A percentile compares a stretch with the other conserved stretches of the same genome.
These are phyloP conservation scores for Leptinotarsa undecemlineata DNA, from an alignment of 1,140 invertebrate genomes.

Conservation along the genomic window DNA sequence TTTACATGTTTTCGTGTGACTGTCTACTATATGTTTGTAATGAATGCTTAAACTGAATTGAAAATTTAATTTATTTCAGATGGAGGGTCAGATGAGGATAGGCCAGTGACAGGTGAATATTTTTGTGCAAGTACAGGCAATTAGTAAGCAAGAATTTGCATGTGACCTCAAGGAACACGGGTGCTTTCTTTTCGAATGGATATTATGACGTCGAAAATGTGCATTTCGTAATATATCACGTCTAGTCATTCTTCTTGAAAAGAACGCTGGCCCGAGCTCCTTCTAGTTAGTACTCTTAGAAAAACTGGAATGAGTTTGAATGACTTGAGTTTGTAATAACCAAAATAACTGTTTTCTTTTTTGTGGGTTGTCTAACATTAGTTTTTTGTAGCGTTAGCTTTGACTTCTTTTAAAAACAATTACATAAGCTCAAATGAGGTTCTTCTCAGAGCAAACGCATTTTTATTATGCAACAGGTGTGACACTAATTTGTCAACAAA, in stretches of 20 bases:
- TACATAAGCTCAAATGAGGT: too few relatives aligned
- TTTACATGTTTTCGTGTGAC: conserved; percentile 4
- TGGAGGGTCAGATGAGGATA: conserved; percentile 43
- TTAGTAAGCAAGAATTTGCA: conserved; percentile 1
- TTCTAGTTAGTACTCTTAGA: neutral
- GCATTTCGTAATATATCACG: neutral
- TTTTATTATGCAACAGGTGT: too few relatives aligned
- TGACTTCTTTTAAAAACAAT: too few relatives aligned
- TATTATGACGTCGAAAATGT: neutral
- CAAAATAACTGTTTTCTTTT: too few relatives aligned
- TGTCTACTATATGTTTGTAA: conserved; percentile 5
- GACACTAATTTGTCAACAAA: too few relatives aligned
- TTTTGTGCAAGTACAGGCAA: neutral
- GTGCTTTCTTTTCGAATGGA: neutral
- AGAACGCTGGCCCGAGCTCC: neutral
- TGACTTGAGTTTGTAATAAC: neutral
- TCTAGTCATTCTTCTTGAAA: neutral
- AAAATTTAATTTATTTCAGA: conserved; percentile 36
- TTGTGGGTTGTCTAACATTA: too few relatives aligned
- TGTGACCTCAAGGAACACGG: neutral
- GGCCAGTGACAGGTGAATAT: conserved; percentile 39
- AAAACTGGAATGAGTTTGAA: neutral
- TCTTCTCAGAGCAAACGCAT: too few relatives aligned
- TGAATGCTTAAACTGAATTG: conserved; percentile 4
- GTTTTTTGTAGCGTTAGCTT: too few relatives aligned